Evolutionary conservation across 2,888 invertebrate species (phyloP).

Genomic region (Conus canariensis): DNA sequence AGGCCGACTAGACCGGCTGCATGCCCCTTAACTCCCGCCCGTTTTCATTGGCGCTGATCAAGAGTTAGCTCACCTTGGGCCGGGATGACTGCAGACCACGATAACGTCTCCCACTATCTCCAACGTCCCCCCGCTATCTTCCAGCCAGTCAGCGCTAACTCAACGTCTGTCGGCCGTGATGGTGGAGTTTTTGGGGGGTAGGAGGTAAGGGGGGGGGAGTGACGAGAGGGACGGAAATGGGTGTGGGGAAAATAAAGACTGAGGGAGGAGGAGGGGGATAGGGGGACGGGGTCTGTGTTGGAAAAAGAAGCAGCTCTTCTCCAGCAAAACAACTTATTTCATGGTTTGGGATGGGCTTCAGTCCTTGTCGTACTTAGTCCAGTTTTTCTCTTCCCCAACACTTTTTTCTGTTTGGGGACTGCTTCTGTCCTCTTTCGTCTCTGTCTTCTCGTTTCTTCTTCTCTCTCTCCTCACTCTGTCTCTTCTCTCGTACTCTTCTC

Average conservation of each 20-base stretch:
- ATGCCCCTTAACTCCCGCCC: not conserved
- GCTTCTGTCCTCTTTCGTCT: not conserved
- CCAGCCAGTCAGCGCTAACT: not conserved
- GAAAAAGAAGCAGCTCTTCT: not conserved
- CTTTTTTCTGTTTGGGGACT: not conserved
- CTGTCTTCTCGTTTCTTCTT: not conserved
- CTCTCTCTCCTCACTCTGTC: not conserved
- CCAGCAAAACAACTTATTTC: not conserved
- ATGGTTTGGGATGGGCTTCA: not conserved
- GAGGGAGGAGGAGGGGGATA: no score
- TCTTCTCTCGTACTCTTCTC: no score
- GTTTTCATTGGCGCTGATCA: not conserved
- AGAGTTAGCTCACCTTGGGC: not conserved
- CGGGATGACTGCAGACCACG: not conserved
- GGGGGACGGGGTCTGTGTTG: no score
- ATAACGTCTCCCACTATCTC: conserved; percentile 17
- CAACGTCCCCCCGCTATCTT: not conserved
- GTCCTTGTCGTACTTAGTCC: not conserved
- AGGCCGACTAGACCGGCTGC: not conserved
- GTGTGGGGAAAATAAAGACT: not conserved
- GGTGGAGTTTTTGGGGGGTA: no score
- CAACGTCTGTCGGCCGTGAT: no score
- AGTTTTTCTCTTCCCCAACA: no score
- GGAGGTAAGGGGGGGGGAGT: not conserved
- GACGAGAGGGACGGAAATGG: not conserved